Base-by-base conservation (phyloP, 2,888 invertebrate species). In the Thera britannica region DNA sequence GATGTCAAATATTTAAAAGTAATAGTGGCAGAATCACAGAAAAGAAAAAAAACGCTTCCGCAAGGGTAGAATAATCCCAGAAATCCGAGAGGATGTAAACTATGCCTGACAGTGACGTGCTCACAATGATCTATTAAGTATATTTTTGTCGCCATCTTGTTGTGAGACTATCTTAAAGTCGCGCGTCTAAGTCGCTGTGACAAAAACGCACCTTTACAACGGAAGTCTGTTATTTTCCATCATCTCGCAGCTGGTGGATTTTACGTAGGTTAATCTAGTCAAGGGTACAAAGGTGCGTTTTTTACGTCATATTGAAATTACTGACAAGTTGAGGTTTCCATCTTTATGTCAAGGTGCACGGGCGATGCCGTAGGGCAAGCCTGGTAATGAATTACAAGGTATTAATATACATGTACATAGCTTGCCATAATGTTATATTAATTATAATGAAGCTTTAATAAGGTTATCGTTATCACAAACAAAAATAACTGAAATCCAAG, bases 201-300 rank as follows among this genome's bases (percentile, higher is more conserved):
- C n/a, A 4, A 49, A 49, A 49, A 3, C 52, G 34, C 9, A 52
- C 52, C 34, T 52, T 52, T 8, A 58, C 46, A 62, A 58, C 58
- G 67, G 67, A 67, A 63, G 62, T 56, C 12, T 12, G 67, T 67
- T 49, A 67, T 67, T 67, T 67, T 67, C 67, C 67, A 63, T 54
- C 9, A 58, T 54, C 58, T 52, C 12, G 48, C 54, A 48, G 54
- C 5, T 4, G 38, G 38, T 57, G 38, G 35, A 46, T 52, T 54
- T 59, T 54, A 55, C 54, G 65, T 44, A 59, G 58, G 54, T 35
- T 34, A 41, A 46, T 9, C 8, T 64, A 64, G 64, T 38, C 23
- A 34, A 36, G 35, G 58, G 58, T 58, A 8, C 44, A 52, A 36
- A 58, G 52, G 65, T 65, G 48, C 12, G 8, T 58, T 54, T 54